Percentiles rank a stretch among this genome's conserved stretches.
phyloP scores from a whole-genome alignment of 2,113 vertebrate genomes.

The Eulemur rufifrons region DNA sequence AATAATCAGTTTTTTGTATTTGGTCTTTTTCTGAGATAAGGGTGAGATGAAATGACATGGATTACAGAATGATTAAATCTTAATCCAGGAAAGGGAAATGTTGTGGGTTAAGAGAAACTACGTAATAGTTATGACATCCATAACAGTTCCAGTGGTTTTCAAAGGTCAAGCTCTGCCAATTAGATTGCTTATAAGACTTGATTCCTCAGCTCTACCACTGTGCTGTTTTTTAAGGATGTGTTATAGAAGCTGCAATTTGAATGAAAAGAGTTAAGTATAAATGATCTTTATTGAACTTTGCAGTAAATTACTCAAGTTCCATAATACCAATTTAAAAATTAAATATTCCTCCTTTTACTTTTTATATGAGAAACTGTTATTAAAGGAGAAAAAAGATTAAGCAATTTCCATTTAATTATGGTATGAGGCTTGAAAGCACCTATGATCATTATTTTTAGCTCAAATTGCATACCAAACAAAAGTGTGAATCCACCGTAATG shows the following conservation, averaged over 20 bases:
- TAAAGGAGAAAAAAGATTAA: constrained; percentile 53
- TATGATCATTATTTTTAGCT: constrained; percentile 52
- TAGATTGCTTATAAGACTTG: constrained; percentile 30
- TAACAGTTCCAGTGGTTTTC: not conserved
- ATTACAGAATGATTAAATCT: constrained; percentile 46
- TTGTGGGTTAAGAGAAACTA: not conserved
- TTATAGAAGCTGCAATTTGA: constrained; percentile 8
- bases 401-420: constrained; percentile 61
- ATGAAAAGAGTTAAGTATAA: constrained; percentile 1
- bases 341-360: constrained; percentile 33
- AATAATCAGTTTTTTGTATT: not conserved
- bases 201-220: not conserved
- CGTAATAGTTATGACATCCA: not conserved
- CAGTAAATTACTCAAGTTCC: constrained; percentile 37
- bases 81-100: constrained; percentile 23
- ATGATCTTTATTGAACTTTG: constrained; percentile 10
- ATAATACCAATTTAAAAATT: constrained; percentile 49
- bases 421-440: constrained; percentile 5
- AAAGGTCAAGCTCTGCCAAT: constrained; percentile 39
- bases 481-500: constrained; percentile 43
- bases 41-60: constrained; percentile 28
- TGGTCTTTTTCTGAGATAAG: constrained; percentile 18
- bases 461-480: constrained; percentile 42
- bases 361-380: constrained; percentile 52
- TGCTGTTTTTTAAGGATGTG: not conserved